These are phyloP conservation scores for Phalloptychus januarius DNA, from an alignment of 2,797 vertebrate genomes.

Conservation along the genomic window DNA sequence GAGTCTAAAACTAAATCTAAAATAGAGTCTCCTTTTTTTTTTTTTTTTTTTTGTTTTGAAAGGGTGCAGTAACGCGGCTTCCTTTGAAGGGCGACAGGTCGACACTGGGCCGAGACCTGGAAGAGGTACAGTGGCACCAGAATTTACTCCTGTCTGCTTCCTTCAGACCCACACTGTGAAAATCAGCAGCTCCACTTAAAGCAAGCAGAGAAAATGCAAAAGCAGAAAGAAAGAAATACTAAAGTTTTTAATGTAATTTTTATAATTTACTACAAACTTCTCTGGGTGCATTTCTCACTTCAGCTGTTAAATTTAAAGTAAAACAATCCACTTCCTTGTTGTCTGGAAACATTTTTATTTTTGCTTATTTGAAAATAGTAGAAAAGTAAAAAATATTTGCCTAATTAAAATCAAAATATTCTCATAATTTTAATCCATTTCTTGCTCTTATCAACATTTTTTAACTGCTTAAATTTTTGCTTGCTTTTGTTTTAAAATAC, in stretches of 20 bases:
- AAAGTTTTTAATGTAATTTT: background rate
- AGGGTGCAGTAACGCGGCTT: constrained; percentile 82
- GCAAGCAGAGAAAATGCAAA: background rate
- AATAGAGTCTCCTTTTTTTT: constrained; percentile 65
- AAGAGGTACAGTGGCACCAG: constrained; percentile 74
- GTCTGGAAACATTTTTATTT: constrained; percentile 5
- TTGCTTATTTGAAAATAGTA: constrained; percentile 14
- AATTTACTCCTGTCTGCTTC: constrained; percentile 60
- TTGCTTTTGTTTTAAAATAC: background rate
- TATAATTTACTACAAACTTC: background rate
- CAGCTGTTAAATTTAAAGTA: constrained; percentile 5
- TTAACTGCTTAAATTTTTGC: background rate
- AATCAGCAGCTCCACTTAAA: constrained; percentile 1
- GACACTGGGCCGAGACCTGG: constrained; percentile 87
- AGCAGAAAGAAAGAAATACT: background rate
- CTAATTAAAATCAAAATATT: background rate
- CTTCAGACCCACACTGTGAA: constrained; percentile 6
- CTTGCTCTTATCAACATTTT: background rate
- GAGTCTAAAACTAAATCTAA: constrained; percentile 54
- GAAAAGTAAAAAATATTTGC: background rate
- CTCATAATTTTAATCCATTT: background rate
- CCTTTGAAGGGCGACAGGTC: constrained; percentile 91
- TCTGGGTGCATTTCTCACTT: background rate
- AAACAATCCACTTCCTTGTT: background rate
- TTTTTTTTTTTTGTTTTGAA: constrained; percentile 81